Base-by-base conservation (phyloP, 2,888 invertebrate species). In the Macaria liturata region DNA sequence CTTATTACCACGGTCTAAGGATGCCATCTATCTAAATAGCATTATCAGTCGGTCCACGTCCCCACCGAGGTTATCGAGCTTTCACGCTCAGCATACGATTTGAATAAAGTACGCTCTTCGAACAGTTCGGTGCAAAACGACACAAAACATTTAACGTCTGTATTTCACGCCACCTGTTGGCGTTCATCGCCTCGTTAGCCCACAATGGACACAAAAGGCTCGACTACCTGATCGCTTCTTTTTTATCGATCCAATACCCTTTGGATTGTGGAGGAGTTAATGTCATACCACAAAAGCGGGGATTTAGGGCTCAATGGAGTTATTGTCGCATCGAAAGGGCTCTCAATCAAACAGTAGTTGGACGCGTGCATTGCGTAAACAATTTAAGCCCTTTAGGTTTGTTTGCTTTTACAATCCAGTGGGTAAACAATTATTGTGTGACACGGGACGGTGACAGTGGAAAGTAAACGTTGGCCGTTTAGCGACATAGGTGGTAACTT, bases 81-180 rank as follows among this genome's bases (percentile, higher is more conserved):
- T 90, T 91, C 88, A 86, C 87, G 86, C 84, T 76, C 81, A 80
- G 86, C 88, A 88, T 87, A 84, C 77, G 80, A 90, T 91, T 90
- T 85, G 84, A 88, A 88, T 88, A 89, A 84, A 84, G 78, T 70
- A 77, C 84, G 87, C 87, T 82, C 88, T 79, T 78, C 86, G 87
- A 88, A 90, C 86, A 37, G 34, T 37, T 37, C 7, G 34, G 34
- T 80, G 88, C 88, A 83, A 84, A 84, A 83, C 75, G 70, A 75
- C 70, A 64, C 69, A 68, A 75, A 78, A 72, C 54, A 71, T 72
- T 68, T 63, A 71, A 66, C 67, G 68, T 72, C 69, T 77, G 67
- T 69, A 67, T 64, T 74, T 70, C 40, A 59, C 51, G 76, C 83
- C 88, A 89, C 88, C 88, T 90, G 88, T 86, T 80, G 69, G 54